These are phyloP conservation scores for Drosophila macrospina DNA, from an alignment of 2,888 invertebrate species.

Conservation along the genomic window DNA sequence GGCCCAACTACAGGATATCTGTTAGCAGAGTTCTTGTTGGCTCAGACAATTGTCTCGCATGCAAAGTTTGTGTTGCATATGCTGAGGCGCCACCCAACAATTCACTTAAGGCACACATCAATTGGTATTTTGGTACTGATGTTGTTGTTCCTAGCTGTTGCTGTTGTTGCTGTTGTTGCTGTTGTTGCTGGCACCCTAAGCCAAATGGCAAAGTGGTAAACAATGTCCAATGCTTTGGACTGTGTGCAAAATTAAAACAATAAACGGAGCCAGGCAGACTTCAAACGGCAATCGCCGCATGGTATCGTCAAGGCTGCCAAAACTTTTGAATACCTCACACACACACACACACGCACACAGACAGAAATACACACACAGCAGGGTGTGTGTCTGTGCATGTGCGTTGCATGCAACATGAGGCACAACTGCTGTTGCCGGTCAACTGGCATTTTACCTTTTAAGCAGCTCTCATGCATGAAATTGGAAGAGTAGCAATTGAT, in stretches of 20 bases:
- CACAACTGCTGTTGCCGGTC: constrained; percentile 55
- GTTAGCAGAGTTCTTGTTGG: neutral
- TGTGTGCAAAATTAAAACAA: constrained; percentile 76
- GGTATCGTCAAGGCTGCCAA: constrained; percentile 48
- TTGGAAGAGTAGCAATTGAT: constrained; percentile 80
- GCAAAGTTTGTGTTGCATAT: constrained; percentile 32
- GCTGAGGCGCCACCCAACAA: constrained; percentile 40
- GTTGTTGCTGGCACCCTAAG: constrained; percentile 56
- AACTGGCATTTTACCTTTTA: constrained; percentile 80
- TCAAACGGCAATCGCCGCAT: constrained; percentile 39
- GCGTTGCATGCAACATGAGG: constrained; percentile 44
- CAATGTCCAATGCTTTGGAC: constrained; percentile 68
- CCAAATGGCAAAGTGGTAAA: constrained; percentile 75
- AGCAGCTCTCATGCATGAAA: constrained; percentile 80
- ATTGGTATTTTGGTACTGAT: constrained; percentile 24
- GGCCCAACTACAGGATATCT: neutral
- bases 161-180: constrained; percentile 9
- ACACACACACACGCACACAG: constrained; percentile 13
- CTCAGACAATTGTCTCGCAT: constrained; percentile 14
- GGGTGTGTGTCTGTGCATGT: constrained; percentile 17
- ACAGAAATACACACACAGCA: neutral
- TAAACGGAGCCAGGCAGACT: constrained; percentile 59
- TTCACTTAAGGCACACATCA: constrained; percentile 49
- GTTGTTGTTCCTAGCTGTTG: constrained; percentile 19
- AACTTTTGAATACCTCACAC: constrained; percentile 73